Evolutionary conservation across 1,140 invertebrate species (phyloP), one percentile per base, ranked within the genome.

Genomic region (Orius laevigatus): DNA sequence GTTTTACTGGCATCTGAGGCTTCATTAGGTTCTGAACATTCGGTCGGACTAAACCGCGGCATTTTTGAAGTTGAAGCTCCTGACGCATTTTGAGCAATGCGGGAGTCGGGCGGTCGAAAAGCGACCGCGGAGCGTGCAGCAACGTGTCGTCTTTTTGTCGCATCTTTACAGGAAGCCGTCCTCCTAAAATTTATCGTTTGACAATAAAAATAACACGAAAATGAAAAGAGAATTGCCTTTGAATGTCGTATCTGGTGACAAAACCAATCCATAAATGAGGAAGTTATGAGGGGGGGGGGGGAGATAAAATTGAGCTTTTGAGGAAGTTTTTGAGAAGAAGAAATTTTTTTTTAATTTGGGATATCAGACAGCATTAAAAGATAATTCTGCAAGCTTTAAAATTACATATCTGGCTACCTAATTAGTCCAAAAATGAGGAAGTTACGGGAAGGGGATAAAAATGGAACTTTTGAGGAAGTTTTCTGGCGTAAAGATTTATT

Each of bases 51-150:
- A 74, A 65, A 16, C 71, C 70, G 10, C 77, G 67, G 62, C 79
- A 78, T 53, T 82, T 84, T 55, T 85, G 79, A 41, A 81, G 57
- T 58, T 83, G 82, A 35, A 82, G 66, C 53, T 88, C 84, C 36
- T 80, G 70, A 11, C 83, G 68, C 61, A 87, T 71, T 56, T 88
- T 88, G 1, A 82, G 66, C 38, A 88, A 56, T 12, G 80, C 76
- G 0, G 84, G 74, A 0, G 81, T 74, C 3, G 84, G 82, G n/a
- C 84, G 69, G 65, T 94, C 87, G 63, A 94, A 94, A 0, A 93
- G 61, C 0, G 87, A 91, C 16, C 82, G 67, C 3, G 88, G 88
- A 4, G 85, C 80, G 55, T 75, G 75, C 25, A 81, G 70, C 16
- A 54, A 36, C 16, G 77, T 75, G 51, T 81, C 77, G 56, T 90